Base-by-base conservation (phyloP, 2,888 invertebrate genomes). In the Tortrix viridana region DNA sequence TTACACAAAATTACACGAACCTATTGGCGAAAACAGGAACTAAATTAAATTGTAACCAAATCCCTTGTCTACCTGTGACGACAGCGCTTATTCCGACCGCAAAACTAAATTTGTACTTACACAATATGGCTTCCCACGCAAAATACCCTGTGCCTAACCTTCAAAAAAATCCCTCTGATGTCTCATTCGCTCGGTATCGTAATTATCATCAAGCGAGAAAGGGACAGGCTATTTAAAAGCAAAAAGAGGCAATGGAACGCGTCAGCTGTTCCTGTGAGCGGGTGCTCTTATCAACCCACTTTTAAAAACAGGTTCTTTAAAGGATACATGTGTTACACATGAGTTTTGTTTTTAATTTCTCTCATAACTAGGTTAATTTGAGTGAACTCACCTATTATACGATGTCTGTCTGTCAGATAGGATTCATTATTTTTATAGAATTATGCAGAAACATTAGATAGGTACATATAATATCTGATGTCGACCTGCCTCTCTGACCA, bases 291-390 rank as follows among this genome's bases (percentile, higher is more conserved):
- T 49, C 47, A 49, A 43, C 59, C 54, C 54, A 60, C 54, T 64
- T 64, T 57, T 61, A n/a, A 44, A 60, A 60, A 65, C 65, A 65
- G 65, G 65, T 65, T 61, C 61, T 62, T 62, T 56, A 62, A 46
- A 56, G 46, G 6, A 26, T 18, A 56, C 61, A 62, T 62, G 61
- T 50, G 18, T 50, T 9, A 50, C 56, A 56, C 50, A 55, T 56
- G 50, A 58, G 50, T 43, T 64, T 59, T 64, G 62, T 63, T 63
- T 43, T 63, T 48, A 23, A 44, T 18, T 50, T 32, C 26, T 37
- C 12, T 50, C 19, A 18, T 37, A 26, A 19, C 18, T 22, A 22
- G 47, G 47, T 47, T 22, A 44, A 6, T 9, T 9, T 5, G 2
- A 18, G 16, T 19, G 18, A 9, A 32, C 32, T n/a, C n/a, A n/a